Evolutionary conservation across 1,140 invertebrate species (phyloP).

Genomic region (Papilio aristodemus): DNA sequence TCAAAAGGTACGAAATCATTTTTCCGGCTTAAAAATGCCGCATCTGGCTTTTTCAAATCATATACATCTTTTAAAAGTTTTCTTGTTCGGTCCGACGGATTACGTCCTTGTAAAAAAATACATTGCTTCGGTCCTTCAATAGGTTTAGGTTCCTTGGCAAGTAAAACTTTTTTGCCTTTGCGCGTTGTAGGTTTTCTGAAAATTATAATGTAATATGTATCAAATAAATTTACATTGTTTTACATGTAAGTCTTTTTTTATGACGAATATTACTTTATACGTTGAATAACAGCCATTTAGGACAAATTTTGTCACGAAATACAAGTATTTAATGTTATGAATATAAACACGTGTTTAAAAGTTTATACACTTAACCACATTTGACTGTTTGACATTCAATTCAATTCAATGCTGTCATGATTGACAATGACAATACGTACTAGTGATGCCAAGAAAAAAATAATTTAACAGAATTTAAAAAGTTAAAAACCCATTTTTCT

Average conservation of each 20-base stretch:
- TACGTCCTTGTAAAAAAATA: conserved; percentile 92
- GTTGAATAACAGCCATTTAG: conserved; percentile 32
- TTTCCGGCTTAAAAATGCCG: conserved; percentile 87
- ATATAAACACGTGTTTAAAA: conserved; percentile 17
- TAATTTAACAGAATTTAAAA: background rate
- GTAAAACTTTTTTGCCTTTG: conserved; percentile 91
- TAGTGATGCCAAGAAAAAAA: background rate
- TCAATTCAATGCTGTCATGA: background rate
- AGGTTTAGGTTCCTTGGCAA: conserved; percentile 91
- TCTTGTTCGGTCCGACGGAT: conserved; percentile 88
- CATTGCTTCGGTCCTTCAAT: conserved; percentile 93
- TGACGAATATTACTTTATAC: conserved; percentile 24
- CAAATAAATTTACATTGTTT: background rate
- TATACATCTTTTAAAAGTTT: conserved; percentile 94
- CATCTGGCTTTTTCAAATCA: conserved; percentile 92
- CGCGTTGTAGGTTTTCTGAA: conserved; percentile 93
- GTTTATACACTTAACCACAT: too few relatives aligned
- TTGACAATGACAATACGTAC: background rate
- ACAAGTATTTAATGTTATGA: background rate
- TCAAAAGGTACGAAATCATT: conserved; percentile 94
- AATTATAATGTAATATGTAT: conserved; percentile 37
- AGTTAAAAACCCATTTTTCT: too few relatives aligned
- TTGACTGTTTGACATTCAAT: background rate
- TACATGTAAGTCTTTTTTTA: background rate
- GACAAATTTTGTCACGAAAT: background rate